phyloP scores from a whole-genome alignment of 1,140 invertebrate species.

The Macrocentrus cingulum region DNA sequence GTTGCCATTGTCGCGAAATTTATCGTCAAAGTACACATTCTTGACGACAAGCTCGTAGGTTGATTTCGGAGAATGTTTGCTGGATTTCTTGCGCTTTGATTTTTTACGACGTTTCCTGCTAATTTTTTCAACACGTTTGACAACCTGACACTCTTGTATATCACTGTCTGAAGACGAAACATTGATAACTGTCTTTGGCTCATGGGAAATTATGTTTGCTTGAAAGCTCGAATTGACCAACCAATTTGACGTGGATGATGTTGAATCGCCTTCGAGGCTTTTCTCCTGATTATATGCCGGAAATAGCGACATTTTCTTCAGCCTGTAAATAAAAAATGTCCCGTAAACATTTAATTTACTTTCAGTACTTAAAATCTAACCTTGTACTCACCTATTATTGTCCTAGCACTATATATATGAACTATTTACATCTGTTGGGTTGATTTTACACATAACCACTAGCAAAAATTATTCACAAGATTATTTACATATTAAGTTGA shows the following conservation, averaged over 20 bases:
- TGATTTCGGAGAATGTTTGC: constrained; percentile 34
- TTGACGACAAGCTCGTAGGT: constrained; percentile 45
- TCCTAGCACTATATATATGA: no score
- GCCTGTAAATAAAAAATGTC: not conserved
- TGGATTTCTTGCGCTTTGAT: constrained; percentile 38
- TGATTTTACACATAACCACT: no score
- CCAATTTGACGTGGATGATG: constrained; percentile 31
- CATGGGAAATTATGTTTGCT: constrained; percentile 18
- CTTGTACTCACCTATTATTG: no score
- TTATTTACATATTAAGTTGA: no score
- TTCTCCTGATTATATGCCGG: constrained; percentile 11
- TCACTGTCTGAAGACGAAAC: no score
- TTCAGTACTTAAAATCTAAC: no score
- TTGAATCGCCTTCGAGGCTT: not conserved
- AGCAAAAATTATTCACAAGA: no score
- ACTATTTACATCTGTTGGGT: no score
- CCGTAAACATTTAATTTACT: not conserved
- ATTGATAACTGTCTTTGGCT: constrained; percentile 24
- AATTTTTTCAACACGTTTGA: not conserved
- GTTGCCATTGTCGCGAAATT: constrained; percentile 50
- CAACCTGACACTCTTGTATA: no score
- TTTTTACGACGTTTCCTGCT: constrained; percentile 31
- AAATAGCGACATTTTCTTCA: constrained; percentile 13
- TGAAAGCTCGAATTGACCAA: constrained; percentile 46
- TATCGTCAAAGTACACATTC: constrained; percentile 62